Evolutionary conservation across 2,888 invertebrate species (phyloP).

Genomic region (Tachina grossa): DNA sequence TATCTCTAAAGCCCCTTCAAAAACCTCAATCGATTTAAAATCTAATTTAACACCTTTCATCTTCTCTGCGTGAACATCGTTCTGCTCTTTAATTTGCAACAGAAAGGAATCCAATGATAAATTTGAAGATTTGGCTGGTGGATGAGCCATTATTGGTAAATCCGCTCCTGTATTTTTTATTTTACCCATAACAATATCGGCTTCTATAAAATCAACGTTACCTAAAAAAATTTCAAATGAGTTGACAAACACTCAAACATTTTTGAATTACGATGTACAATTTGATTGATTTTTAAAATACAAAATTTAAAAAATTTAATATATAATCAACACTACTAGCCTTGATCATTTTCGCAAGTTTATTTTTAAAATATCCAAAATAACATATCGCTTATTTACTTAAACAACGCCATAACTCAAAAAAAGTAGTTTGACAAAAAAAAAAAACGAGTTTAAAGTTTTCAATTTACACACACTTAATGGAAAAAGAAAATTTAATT

Average conservation of each 20-base stretch:
- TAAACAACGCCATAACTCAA: no score
- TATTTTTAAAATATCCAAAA: no score
- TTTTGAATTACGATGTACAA: no score
- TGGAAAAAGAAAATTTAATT: no score
- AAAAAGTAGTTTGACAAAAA: no score
- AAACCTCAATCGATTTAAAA: constrained; percentile 91
- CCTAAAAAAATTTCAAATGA: constrained; percentile 79
- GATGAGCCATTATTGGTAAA: constrained; percentile 93
- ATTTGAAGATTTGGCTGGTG: constrained; percentile 89
- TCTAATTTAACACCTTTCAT: constrained; percentile 93
- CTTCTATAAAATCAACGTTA: constrained; percentile 91
- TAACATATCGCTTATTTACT: no score
- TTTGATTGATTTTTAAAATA: no score
- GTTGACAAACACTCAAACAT: not conserved
- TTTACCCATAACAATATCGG: constrained; percentile 90
- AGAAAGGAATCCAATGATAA: constrained; percentile 90
- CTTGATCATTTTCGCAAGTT: no score
- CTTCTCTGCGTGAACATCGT: constrained; percentile 77
- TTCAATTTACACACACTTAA: no score
- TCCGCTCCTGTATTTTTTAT: constrained; percentile 83
- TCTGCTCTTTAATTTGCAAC: constrained; percentile 84
- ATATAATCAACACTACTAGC: no score
- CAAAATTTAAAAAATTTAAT: no score
- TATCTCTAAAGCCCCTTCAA: constrained; percentile 84
- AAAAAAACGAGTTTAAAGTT: no score